Evolutionary conservation across 2,888 invertebrate genomes (phyloP).

Genomic region (Nomada flava): DNA sequence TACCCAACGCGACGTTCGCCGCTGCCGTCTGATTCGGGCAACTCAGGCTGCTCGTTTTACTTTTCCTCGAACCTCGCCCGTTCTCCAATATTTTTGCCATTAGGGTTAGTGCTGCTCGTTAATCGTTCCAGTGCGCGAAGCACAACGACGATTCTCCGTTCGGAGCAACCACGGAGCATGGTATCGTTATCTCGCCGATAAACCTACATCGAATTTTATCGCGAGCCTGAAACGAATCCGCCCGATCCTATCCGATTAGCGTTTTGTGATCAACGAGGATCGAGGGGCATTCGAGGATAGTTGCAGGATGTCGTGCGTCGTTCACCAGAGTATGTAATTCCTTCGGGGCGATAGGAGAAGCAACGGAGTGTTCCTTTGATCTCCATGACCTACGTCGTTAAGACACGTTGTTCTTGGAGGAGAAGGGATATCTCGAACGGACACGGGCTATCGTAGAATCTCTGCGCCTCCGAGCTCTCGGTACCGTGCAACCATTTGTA

Average conservation of each 20-base stretch:
- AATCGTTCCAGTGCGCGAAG: slow-evolving; percentile 1
- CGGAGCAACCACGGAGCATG: slow-evolving; percentile 6
- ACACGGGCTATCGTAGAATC: slow-evolving; percentile 44
- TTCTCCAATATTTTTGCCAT: not conserved
- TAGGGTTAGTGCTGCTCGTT: not conserved
- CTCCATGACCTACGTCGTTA: slow-evolving; percentile 72
- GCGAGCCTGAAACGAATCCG: slow-evolving; percentile 37
- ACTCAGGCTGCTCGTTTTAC: not conserved
- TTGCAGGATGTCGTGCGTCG: slow-evolving; percentile 27
- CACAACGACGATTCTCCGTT: slow-evolving; percentile 38
- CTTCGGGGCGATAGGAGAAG: slow-evolving; percentile 66
- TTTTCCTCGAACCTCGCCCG: slow-evolving; percentile 7
- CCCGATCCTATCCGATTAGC: slow-evolving; percentile 20
- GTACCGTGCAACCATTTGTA: slow-evolving; percentile 27
- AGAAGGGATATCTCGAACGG: slow-evolving; percentile 21
- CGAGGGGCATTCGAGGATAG: not conserved
- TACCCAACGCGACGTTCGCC: not conserved
- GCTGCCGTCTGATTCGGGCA: not conserved
- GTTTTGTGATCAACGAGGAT: not conserved
- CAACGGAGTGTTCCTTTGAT: slow-evolving; percentile 71
- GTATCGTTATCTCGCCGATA: slow-evolving; percentile 53
- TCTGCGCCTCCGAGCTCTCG: slow-evolving; percentile 20
- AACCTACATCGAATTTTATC: slow-evolving; percentile 46
- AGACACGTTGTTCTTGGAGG: slow-evolving; percentile 61
- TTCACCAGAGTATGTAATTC: slow-evolving; percentile 62